These are phyloP conservation scores for Leucoptera coffeella DNA, from an alignment of 2,888 invertebrate genomes.

Conservation along the genomic window DNA sequence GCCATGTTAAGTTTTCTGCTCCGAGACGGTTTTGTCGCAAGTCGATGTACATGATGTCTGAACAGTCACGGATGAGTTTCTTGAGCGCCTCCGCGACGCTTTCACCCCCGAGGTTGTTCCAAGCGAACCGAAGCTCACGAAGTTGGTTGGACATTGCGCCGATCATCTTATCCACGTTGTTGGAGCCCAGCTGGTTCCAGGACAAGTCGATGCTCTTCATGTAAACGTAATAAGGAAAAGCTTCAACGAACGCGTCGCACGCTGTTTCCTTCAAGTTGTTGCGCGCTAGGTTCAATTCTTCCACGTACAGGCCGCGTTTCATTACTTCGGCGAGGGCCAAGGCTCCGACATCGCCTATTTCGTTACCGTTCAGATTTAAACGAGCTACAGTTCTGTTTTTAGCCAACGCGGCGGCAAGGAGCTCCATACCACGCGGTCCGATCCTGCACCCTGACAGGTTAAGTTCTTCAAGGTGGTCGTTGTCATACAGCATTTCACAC, in stretches of 20 bases:
- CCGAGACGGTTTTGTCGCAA: constrained; percentile 5
- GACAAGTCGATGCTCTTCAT: constrained; percentile 9
- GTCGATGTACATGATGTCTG: constrained; percentile 2
- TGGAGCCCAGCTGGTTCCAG: constrained; percentile 14
- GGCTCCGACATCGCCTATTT: constrained; percentile 11
- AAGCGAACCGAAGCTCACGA: constrained; percentile 4
- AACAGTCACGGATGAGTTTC: constrained; percentile 1
- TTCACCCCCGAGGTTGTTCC: constrained; percentile 4
- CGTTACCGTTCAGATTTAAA: constrained; percentile 13
- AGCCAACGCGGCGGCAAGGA: constrained; percentile 9
- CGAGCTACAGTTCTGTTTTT: constrained; percentile 7
- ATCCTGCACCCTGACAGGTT: constrained; percentile 15
- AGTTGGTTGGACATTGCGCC: constrained; percentile 2
- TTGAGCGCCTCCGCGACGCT: constrained; percentile 2
- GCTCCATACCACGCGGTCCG: constrained; percentile 9
- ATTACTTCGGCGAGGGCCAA: constrained; percentile 2
- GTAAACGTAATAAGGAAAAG: not conserved
- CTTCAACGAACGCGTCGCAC: not conserved
- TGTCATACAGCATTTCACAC: constrained; percentile 13
- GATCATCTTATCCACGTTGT: no score
- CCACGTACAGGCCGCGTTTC: not conserved
- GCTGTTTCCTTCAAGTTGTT: not conserved
- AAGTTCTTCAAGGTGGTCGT: constrained; percentile 11
- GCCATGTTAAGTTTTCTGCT: no score
- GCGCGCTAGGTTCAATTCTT: not conserved